Evolutionary conservation across 2,113 vertebrate genomes (phyloP), one percentile per base, ranked within the genome.

Genomic region (Lanius ludovicianus): DNA sequence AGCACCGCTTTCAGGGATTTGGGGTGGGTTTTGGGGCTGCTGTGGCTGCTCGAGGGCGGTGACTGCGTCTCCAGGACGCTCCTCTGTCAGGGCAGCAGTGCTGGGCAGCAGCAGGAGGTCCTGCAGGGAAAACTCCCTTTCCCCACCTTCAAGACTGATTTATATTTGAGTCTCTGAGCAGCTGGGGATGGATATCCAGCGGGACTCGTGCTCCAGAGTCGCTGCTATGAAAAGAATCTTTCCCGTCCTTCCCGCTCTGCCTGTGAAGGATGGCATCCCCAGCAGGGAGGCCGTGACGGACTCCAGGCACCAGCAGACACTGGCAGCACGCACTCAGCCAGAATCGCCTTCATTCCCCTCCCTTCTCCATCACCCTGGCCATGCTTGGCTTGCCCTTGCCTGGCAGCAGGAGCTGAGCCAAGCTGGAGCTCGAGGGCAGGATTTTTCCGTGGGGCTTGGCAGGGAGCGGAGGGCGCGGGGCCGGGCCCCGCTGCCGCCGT

Each of bases 321-420:
- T 3, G 1, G 13, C 33, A 65, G 47, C 37, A 6, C 25, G 2
- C 1, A 0, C 42, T 52, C 17, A 15, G 70, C 44, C 19, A 10
- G 69, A 47, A 86, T 22, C 14, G 18, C 28, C 24, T 85, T 55
- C 25, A 19, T 46, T n/a, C 14, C 35, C 21, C 2, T 50, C n/a
- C 33, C 7, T 89, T 63, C 64, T 33, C 57, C 37, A 33, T 85
- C 60, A 25, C 10, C 30, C 63, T 33, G 53, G 37, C 70, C 1
- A 0, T 17, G 25, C 55, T 60, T 60, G 41, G 16, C 68, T 70
- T n/a, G 37, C 46, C 60, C 50, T 57, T 1, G 1, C 57, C 47
- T 77, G 87, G 84, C 71, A 84, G 90, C 16, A 28, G 69, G 47
- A 91, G 23, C 52, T 19, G 69, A 47, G 70, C 52, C 70, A 57